phyloP scores from a whole-genome alignment of 1,140 invertebrate species.

The Caenorhabditis remanei region DNA sequence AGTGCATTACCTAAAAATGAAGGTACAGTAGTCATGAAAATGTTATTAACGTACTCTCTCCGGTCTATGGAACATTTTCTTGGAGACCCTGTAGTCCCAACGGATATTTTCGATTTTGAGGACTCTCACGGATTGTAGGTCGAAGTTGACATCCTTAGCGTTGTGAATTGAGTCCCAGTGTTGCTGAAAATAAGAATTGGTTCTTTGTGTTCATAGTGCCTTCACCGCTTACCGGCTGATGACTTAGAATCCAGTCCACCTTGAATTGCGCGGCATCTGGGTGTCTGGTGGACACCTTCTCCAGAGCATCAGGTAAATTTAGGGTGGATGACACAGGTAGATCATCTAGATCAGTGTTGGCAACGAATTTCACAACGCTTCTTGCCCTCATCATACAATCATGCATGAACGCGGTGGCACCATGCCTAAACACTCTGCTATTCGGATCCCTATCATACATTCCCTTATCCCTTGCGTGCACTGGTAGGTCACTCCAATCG shows the following conservation, averaged over 20 bases:
- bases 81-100: conserved; percentile 44
- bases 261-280: conserved; percentile 49
- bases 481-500: conserved; percentile 50
- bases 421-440: conserved; percentile 34
- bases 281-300: not conserved
- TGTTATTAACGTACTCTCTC: conserved; percentile 6
- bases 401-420: conserved; percentile 50
- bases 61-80: conserved; percentile 51
- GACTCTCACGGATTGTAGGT: not conserved
- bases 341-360: conserved; percentile 40
- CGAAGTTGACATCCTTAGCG: conserved; percentile 3
- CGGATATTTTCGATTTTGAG: conserved; percentile 6
- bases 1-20: not conserved
- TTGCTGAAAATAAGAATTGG: not conserved
- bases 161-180: conserved; percentile 31
- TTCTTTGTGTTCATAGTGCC: not conserved
- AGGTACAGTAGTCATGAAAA: not conserved
- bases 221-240: conserved; percentile 46
- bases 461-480: conserved; percentile 8
- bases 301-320: conserved; percentile 6
- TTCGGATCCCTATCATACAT: conserved; percentile 36
- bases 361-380: not conserved
- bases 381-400: conserved; percentile 51
- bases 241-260: conserved; percentile 40
- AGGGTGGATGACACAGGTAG: not conserved